Evolutionary conservation across 2,797 vertebrate genomes (phyloP).

Genomic region (Pampus argenteus): DNA sequence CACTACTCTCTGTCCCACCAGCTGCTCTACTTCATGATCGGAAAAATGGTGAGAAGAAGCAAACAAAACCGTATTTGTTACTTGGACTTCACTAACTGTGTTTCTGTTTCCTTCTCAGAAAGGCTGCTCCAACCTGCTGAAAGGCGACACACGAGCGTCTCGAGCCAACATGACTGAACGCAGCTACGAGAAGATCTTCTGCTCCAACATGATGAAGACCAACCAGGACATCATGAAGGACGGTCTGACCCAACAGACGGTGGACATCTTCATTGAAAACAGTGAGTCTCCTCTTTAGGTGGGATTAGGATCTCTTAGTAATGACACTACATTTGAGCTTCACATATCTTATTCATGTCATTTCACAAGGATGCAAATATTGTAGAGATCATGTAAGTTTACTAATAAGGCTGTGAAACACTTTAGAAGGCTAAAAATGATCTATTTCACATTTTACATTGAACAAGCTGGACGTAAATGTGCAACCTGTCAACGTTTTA

Average conservation of each 20-base stretch:
- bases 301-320: no score
- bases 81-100: not conserved
- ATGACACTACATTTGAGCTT: no score
- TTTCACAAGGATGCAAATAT: no score
- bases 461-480: not conserved
- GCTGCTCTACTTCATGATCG: slow-evolving; percentile 91
- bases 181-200: slow-evolving; percentile 87
- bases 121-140: slow-evolving; percentile 85
- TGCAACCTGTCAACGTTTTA: no score
- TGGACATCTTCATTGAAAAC: slow-evolving; percentile 92
- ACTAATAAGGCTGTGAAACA: no score
- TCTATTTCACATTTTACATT: no score
- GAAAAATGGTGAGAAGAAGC: slow-evolving; percentile 84
- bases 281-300: slow-evolving; percentile 74
- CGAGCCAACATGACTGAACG: slow-evolving; percentile 77
- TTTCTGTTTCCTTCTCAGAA: slow-evolving; percentile 74
- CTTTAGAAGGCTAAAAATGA: no score
- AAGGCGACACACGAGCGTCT: slow-evolving; percentile 78
- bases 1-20: slow-evolving; percentile 91
- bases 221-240: slow-evolving; percentile 81
- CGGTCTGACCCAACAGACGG: slow-evolving; percentile 66
- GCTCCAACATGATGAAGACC: slow-evolving; percentile 91
- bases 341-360: no score
- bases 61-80: not conserved
- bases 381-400: no score